These are phyloP conservation scores for Phoronis australis DNA, from an alignment of 2,888 invertebrate species.

Conservation along the genomic window DNA sequence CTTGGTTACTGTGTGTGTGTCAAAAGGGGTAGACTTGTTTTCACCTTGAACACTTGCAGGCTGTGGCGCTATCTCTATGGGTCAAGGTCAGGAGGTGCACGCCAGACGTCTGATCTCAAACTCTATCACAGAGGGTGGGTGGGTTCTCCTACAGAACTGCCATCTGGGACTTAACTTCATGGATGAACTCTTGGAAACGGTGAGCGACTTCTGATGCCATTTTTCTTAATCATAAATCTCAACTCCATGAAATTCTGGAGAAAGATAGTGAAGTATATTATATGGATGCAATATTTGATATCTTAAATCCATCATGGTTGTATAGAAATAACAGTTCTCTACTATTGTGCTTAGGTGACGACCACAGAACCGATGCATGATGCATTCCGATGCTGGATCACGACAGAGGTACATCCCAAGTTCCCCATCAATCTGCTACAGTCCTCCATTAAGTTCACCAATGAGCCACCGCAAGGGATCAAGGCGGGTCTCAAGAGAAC, in stretches of 20 bases:
- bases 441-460: conserved; percentile 95
- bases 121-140: conserved; percentile 75
- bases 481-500: conserved; percentile 89
- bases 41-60: conserved; percentile 20
- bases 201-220: too few relatives aligned
- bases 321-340: neutral
- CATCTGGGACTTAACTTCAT: conserved; percentile 93
- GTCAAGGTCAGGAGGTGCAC: conserved; percentile 89
- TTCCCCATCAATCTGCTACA: conserved; percentile 83
- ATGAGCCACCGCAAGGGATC: conserved; percentile 95
- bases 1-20: neutral
- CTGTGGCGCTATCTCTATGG: conserved; percentile 85
- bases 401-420: conserved; percentile 86
- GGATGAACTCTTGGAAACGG: conserved; percentile 82
- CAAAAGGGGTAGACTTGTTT: neutral
- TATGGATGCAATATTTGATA: too few relatives aligned
- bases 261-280: too few relatives aligned
- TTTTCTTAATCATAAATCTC: too few relatives aligned
- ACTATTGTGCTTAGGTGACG: conserved; percentile 20
- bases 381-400: conserved; percentile 85
- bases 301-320: too few relatives aligned
- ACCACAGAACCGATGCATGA: conserved; percentile 70
- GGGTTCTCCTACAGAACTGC: conserved; percentile 93
- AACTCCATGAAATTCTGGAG: too few relatives aligned
- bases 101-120: conserved; percentile 77